These are phyloP conservation scores for Alentia gelatinosa DNA, from an alignment of 2,888 invertebrate genomes.

Conservation along the genomic window DNA sequence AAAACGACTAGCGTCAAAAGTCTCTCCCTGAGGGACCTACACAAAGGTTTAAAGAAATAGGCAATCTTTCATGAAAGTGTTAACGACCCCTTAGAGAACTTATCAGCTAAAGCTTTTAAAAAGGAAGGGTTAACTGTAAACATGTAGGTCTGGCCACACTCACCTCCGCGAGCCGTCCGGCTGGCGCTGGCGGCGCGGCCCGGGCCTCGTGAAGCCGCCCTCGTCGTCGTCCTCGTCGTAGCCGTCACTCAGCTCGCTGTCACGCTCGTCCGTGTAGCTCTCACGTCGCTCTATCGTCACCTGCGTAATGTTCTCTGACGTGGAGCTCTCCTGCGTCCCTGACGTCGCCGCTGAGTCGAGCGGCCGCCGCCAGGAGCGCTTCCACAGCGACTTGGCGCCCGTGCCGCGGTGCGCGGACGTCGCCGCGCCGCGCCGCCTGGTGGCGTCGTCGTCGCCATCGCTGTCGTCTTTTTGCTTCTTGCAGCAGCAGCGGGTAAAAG, in stretches of 20 bases:
- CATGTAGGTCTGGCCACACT: no score
- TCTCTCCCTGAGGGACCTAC: no score
- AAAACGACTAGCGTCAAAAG: no score
- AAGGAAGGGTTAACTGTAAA: no score
- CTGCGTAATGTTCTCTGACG: slow-evolving; percentile 39
- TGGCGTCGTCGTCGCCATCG: slow-evolving; percentile 23
- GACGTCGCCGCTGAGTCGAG: slow-evolving; percentile 20
- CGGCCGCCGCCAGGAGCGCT: slow-evolving; percentile 42
- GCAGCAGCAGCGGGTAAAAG: slow-evolving; percentile 75
- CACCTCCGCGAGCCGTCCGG: neutral
- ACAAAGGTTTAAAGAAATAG: no score
- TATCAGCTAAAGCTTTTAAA: no score
- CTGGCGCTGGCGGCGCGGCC: neutral
- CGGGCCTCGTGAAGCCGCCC: slow-evolving; percentile 5
- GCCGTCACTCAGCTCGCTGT: neutral
- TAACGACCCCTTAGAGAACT: no score
- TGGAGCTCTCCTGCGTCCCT: neutral
- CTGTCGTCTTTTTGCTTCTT: slow-evolving; percentile 62
- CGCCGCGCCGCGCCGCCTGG: neutral
- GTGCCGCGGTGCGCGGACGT: neutral
- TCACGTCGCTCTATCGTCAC: slow-evolving; percentile 40
- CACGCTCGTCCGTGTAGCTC: neutral
- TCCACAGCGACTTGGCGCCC: slow-evolving; percentile 23
- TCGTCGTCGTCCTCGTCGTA: slow-evolving; percentile 31
- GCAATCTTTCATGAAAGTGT: no score